Percentiles rank a stretch among this genome's conserved stretches.
These are phyloP conservation scores for Hylomyscus alleni DNA, from an alignment of 2,797 vertebrate species.

Conservation along the genomic window DNA sequence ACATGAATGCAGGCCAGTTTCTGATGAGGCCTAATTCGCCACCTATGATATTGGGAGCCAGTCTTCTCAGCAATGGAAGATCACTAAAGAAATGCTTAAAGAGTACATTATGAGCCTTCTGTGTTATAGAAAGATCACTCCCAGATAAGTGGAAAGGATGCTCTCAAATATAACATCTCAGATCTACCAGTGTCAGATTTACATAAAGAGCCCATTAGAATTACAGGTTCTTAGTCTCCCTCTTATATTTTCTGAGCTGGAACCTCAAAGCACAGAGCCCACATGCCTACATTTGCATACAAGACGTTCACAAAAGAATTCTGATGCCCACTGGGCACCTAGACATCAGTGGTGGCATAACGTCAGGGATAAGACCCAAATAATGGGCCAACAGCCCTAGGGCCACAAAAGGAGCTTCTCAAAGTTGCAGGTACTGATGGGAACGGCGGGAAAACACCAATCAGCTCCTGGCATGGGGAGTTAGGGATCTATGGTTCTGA, in stretches of 20 bases:
- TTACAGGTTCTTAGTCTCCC: neutral
- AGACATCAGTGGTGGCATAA: neutral
- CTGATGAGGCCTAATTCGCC: neutral
- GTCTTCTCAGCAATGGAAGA: neutral
- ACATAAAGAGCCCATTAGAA: neutral
- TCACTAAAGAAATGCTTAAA: neutral
- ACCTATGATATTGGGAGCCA: neutral
- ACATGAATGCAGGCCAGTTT: neutral
- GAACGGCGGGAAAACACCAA: neutral
- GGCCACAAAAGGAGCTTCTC: neutral
- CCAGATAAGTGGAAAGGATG: neutral
- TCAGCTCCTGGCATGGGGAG: neutral
- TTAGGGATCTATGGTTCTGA: conserved; percentile 1
- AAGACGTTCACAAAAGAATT: neutral
- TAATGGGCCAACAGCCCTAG: neutral
- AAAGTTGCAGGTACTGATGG: neutral
- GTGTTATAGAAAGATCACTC: neutral
- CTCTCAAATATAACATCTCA: conserved; percentile 7
- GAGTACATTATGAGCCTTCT: neutral
- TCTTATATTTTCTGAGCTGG: neutral
- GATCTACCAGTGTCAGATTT: neutral
- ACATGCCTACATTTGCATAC: neutral
- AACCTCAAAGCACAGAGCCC: neutral
- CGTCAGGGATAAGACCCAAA: neutral
- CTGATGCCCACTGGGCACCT: neutral